phyloP scores from a whole-genome alignment of 2,797 vertebrate species.

The Chlorospingus semifuscus region DNA sequence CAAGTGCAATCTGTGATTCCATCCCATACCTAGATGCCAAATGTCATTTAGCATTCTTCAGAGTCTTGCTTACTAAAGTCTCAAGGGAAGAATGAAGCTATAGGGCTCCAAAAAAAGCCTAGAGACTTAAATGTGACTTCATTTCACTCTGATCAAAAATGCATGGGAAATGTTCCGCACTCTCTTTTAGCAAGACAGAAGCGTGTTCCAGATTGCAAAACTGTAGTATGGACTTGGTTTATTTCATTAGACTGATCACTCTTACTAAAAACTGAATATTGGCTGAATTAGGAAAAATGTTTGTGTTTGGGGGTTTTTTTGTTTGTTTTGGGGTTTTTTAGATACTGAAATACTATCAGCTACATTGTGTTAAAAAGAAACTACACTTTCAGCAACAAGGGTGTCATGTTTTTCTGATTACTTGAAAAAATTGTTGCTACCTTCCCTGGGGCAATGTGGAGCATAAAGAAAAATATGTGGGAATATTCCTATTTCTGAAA shows the following conservation, averaged over 20 bases:
- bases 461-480: background rate
- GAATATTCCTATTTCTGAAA: background rate
- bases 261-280: background rate
- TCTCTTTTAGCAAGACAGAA: background rate
- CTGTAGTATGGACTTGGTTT: background rate
- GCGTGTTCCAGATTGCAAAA: background rate
- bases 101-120: background rate
- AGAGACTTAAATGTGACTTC: background rate
- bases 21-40: background rate
- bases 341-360: background rate
- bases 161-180: background rate
- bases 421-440: background rate
- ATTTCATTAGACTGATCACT: background rate
- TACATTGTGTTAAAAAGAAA: background rate
- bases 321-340: background rate
- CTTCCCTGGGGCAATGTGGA: background rate
- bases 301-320: accelerated
- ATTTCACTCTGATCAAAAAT: background rate
- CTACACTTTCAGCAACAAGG: background rate
- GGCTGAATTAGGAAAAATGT: background rate
- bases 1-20: background rate
- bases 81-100: background rate
- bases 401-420: background rate
- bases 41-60: background rate
- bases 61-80: background rate